These are phyloP conservation scores for Gorilla gorilla DNA, from an alignment of 2,113 vertebrate species.

Conservation along the genomic window DNA sequence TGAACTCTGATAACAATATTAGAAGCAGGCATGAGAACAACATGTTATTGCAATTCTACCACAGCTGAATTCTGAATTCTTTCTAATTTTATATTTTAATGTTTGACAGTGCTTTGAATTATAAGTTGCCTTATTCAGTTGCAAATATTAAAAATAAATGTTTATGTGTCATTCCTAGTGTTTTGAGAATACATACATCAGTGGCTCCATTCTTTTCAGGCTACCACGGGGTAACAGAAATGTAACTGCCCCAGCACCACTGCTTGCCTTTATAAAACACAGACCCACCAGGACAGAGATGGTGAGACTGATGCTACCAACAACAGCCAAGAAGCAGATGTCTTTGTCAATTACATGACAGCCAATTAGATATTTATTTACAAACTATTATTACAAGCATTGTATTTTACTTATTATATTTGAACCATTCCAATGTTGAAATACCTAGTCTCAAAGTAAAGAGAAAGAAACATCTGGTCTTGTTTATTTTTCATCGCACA, in stretches of 20 bases:
- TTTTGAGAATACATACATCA: background rate
- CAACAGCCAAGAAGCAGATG: background rate
- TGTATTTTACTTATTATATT: background rate
- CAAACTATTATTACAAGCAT: background rate
- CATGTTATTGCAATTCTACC: too few species aligned
- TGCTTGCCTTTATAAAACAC: background rate
- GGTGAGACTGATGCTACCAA: accelerated
- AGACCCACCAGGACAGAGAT: accelerated
- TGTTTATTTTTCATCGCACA: background rate
- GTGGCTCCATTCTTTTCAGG: background rate
- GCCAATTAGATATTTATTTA: background rate
- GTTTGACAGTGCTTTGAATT: background rate
- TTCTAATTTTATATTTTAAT: background rate
- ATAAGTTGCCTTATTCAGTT: background rate
- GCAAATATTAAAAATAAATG: background rate
- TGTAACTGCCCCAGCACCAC: too few species aligned
- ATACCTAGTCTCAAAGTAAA: background rate
- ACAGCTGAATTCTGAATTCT: background rate
- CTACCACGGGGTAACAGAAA: background rate
- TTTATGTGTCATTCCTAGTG: background rate
- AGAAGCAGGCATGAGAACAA: accelerated
- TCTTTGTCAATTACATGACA: background rate
- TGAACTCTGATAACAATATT: too few species aligned
- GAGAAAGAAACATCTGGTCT: background rate
- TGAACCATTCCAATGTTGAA: background rate